A percentile compares a stretch with the other conserved stretches of the same genome.
Evolutionary conservation across 2,797 vertebrate species (phyloP).

Genomic region (Trachurus trachurus): DNA sequence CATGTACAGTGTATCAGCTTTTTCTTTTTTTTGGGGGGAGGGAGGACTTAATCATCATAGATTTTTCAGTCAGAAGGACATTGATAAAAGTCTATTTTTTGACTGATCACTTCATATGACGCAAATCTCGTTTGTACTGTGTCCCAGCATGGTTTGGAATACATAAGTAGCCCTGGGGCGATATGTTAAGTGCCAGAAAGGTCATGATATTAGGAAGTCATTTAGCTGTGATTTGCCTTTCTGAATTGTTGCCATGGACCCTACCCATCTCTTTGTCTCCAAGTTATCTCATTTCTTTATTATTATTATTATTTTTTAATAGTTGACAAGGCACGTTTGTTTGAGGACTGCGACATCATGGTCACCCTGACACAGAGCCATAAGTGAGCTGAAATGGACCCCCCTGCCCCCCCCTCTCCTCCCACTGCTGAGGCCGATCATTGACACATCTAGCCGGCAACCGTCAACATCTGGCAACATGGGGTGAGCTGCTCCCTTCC

Average conservation of each 20-base stretch:
- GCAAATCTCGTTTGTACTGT: neutral
- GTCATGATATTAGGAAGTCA: neutral
- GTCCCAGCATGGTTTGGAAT: neutral
- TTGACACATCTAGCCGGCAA: slow-evolving; percentile 39
- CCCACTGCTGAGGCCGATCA: slow-evolving; percentile 31
- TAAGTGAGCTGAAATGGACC: slow-evolving; percentile 12
- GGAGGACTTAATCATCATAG: slow-evolving; percentile 7
- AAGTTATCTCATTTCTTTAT: neutral
- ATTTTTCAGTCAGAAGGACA: slow-evolving; percentile 32
- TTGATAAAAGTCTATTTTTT: slow-evolving; percentile 17
- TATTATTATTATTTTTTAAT: neutral
- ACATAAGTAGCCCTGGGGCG: neutral
- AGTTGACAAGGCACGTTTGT: slow-evolving; percentile 1
- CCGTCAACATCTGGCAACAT: neutral
- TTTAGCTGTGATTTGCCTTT: neutral
- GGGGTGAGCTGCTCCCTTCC: neutral
- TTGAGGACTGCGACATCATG: slow-evolving; percentile 27
- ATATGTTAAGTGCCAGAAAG: slow-evolving; percentile 6
- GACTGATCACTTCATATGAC: slow-evolving; percentile 12
- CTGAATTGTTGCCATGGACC: neutral
- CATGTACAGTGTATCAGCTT: neutral
- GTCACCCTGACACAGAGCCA: slow-evolving; percentile 33
- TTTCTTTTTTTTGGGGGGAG: neutral
- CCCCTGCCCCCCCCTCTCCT: neutral
- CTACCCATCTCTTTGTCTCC: neutral